Evolutionary conservation across 2,797 vertebrate genomes (phyloP), one percentile per base, ranked within the genome.

Genomic region (Euthynnus affinis): DNA sequence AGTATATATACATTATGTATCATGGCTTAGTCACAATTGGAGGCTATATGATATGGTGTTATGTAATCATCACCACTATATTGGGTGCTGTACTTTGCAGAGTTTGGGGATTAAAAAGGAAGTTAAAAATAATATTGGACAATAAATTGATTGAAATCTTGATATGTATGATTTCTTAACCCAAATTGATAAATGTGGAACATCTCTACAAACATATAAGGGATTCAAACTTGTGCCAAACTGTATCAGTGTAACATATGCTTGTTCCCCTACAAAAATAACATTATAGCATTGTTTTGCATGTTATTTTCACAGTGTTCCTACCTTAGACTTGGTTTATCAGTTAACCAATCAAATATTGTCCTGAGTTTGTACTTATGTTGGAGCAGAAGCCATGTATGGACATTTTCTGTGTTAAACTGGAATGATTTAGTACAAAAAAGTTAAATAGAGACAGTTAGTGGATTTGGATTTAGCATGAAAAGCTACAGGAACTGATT

Each of bases 1-100:
- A 65, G 69, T 61, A 17, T 55, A 22, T 74, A 18, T 68, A 59
- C 66, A 55, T 73, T 23, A 25, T 74, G 44, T 55, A n/a, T 80
- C 76, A 62, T 25, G 32, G 42, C 52, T 81, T 44, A 66, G 49
- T 83, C 78, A 76, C 22, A 2, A 7, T 49, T 9, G 17, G 18
- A 74, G 40, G 32, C 69, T 51, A 42, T 66, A 34, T 75, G 59
- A 64, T 64, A 51, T 60, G 22, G 34, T 64, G 23, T 51, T 59
- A 51, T 66, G 59, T 69, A 60, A 78, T 68, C 55, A 46, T 1
- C 49, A 40, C 25, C 2, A 12, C 9, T 2, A 10, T 20, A 25
- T 32, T 10, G 37, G 5, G 5, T 52, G 40, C 42, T 78, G 69
- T 3, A n/a, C 72, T 53, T 55, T 42, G 40, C 46, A 42, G 27